Base-by-base conservation (phyloP, 2,888 invertebrate species). In the Didymodactylos carnosus region DNA sequence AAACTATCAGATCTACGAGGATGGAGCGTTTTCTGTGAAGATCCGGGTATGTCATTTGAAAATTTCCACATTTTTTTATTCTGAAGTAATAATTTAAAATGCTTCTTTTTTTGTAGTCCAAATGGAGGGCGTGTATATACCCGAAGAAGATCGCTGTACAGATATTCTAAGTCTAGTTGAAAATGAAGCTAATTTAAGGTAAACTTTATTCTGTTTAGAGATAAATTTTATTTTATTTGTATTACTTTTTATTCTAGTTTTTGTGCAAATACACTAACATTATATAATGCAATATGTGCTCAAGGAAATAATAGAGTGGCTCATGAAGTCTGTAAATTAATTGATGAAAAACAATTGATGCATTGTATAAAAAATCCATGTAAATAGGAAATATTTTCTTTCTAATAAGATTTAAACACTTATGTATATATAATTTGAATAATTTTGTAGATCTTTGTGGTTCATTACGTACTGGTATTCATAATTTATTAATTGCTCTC, bases 21-120 rank as follows among this genome's bases (percentile, higher is more conserved):
- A 73, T 99, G 98, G 98, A 95, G 94, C 75, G 94, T 98, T 90
- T 86, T 99, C 0, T 95, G 95, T 84, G 97, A 99, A 84, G 95
- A 95, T 80, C 90, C 95, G 0, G 80, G 82, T 82, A 77, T 62
- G 70, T 39, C 6, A 29, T 53, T 16, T 8, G n/a, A n/a, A n/a
- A n/a, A n/a, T n/a, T n/a, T n/a, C n/a, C n/a, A n/a, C n/a, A n/a
- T n/a, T n/a, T n/a, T n/a, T n/a, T n/a, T n/a, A 51, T 11, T 27
- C 62, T 72, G 53, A 46, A 14, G 25, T 35, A 39, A 14, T 19
- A 4, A 3, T 10, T 43, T 29, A 14, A 23, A 27, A 51, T 29
- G 40, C 23, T 69, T 41, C 53, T 23, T 23, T 49, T 51, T 72
- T 77, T 76, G 27, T 78, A 83, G 90, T 97, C 1, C 92, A 94